Conservation (phyloP, 2,888 invertebrate species). For the Drymonia ruficornis region DNA sequence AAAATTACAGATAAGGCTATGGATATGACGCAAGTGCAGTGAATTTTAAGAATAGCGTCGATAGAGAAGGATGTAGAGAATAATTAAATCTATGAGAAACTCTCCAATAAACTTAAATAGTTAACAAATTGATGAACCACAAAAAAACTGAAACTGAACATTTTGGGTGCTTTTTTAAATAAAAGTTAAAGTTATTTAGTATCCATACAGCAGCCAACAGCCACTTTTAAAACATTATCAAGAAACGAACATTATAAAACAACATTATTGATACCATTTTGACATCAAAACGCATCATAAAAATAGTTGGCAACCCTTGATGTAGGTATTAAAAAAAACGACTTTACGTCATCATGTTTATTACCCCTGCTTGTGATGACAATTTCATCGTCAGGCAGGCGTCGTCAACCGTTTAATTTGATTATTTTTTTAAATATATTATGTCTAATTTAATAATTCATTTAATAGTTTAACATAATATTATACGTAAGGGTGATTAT, state of each 20-base stretch:
- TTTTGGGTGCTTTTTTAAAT: no score
- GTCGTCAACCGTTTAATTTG: conserved; percentile 38
- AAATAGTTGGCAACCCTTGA: conserved; percentile 65
- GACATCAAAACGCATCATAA: conserved; percentile 57
- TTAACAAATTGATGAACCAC: no score
- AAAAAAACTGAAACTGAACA: no score
- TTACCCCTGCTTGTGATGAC: conserved; percentile 36
- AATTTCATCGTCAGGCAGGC: conserved; percentile 36
- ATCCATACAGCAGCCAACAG: no score
- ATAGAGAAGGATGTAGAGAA: no score
- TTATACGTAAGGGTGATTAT: not conserved
- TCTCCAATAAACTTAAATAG: no score
- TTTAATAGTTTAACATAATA: conserved; percentile 20
- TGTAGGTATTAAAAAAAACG: conserved; percentile 27
- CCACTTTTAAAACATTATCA: no score
- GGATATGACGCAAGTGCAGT: no score
- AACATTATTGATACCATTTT: conserved; percentile 53
- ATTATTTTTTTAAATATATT: conserved; percentile 26
- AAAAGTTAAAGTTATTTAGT: no score
- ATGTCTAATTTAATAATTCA: conserved; percentile 23
- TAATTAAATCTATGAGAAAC: no score
- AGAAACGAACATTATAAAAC: conserved; percentile 36
- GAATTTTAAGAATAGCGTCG: no score
- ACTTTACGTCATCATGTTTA: conserved; percentile 39
- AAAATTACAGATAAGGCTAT: not conserved